These are phyloP conservation scores for Tubulanus polymorphus DNA, from an alignment of 2,888 invertebrate species.

Conservation along the genomic window DNA sequence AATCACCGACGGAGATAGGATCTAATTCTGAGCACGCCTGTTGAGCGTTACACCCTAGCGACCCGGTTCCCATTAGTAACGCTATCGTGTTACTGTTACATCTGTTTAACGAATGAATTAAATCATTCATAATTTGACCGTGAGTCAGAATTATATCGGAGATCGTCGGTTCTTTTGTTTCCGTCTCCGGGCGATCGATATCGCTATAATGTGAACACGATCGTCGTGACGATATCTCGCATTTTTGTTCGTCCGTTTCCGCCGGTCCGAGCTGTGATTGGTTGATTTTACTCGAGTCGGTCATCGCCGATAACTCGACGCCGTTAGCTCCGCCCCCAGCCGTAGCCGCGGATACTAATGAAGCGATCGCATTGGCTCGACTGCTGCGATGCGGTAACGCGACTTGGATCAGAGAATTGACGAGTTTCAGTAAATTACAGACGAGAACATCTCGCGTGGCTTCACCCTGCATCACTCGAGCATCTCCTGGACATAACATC, in stretches of 20 bases:
- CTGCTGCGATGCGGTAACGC: constrained; percentile 15
- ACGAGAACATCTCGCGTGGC: constrained; percentile 43
- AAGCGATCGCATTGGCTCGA: constrained; percentile 4
- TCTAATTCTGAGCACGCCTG: constrained; percentile 41
- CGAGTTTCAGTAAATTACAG: constrained; percentile 45
- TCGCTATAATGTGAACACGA: background rate
- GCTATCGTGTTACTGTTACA: constrained; percentile 70
- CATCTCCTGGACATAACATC: constrained; percentile 63
- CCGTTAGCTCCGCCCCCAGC: constrained; percentile 7
- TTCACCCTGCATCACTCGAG: constrained; percentile 34
- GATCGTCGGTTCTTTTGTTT: constrained; percentile 24
- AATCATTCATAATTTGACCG: constrained; percentile 72
- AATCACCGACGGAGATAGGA: constrained; percentile 76
- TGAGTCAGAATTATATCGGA: constrained; percentile 47
- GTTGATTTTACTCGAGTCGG: constrained; percentile 38
- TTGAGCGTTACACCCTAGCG: constrained; percentile 37
- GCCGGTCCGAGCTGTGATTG: constrained; percentile 19
- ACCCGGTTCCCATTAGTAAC: constrained; percentile 61
- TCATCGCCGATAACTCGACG: constrained; percentile 24
- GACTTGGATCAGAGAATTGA: constrained; percentile 42
- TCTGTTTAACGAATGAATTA: constrained; percentile 74
- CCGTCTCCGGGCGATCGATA: constrained; percentile 11
- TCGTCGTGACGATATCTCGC: constrained; percentile 46
- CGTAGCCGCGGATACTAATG: constrained; percentile 1
- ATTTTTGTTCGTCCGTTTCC: constrained; percentile 78